phyloP scores from a whole-genome alignment of 1,140 invertebrate genomes.

The Cydia splendana region DNA sequence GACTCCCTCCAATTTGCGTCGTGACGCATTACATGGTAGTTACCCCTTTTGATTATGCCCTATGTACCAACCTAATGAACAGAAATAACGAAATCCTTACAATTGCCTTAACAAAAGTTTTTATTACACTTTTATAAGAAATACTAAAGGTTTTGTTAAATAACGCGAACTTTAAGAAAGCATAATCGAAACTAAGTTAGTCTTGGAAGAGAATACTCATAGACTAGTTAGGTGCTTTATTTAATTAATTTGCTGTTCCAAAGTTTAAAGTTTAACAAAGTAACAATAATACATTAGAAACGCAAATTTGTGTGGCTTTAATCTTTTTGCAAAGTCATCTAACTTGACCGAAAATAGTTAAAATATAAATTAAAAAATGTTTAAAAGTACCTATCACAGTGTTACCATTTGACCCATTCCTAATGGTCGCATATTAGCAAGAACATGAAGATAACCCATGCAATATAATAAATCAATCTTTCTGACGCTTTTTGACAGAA shows the following conservation, averaged over 20 bases:
- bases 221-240: background rate
- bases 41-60: slow-evolving; percentile 76
- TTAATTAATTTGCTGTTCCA: slow-evolving; percentile 27
- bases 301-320: slow-evolving; percentile 10
- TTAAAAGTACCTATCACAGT: background rate
- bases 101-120: slow-evolving; percentile 31
- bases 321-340: background rate
- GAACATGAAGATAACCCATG: too few relatives aligned
- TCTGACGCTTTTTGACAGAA: too few relatives aligned
- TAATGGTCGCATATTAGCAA: too few relatives aligned
- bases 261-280: slow-evolving; percentile 5
- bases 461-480: too few relatives aligned
- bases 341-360: background rate
- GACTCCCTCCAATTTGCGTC: slow-evolving; percentile 74
- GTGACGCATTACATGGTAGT: slow-evolving; percentile 70
- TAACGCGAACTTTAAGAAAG: slow-evolving; percentile 11
- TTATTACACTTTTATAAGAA: slow-evolving; percentile 23
- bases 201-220: slow-evolving; percentile 5
- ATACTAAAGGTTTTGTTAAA: slow-evolving; percentile 13
- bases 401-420: too few relatives aligned
- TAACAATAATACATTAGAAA: background rate
- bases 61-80: slow-evolving; percentile 41
- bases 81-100: slow-evolving; percentile 28
- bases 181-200: slow-evolving; percentile 20
- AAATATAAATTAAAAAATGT: background rate